Evolutionary conservation across 2,113 vertebrate species (phyloP), one percentile per base, ranked within the genome.

Genomic region (Acanthisitta chloris): DNA sequence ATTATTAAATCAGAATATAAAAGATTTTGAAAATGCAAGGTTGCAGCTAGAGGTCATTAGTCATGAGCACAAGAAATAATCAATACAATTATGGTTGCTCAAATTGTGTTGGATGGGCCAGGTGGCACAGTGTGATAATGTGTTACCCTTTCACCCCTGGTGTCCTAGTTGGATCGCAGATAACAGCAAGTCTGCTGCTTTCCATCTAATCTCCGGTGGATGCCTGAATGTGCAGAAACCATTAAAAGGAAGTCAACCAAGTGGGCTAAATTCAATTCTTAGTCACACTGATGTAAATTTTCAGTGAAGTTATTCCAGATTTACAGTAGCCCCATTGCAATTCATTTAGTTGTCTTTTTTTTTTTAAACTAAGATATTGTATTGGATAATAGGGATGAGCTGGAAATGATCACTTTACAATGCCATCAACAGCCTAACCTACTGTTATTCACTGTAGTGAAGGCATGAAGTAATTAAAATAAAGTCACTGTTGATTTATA

Each of bases 1-100:
- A 94, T 97, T 96, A 96, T 97, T 96, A 96, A 95, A 97, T 94
- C 92, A 94, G 88, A 92, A 92, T 93, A 71, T 93, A 92, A 88
- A 93, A 95, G 74, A 90, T 96, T 91, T 94, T 93, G 91, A 95
- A 97, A 96, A 96, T 86, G 93, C 94, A 95, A 94, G 95, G 84
- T 90, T 96, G 93, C 94, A 94, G 78, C 70, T 90, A 95, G 93
- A 92, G 96, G 92, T 95, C 92, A 96, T 97, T 97, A 95, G 93
- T 97, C 95, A 94, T 31, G 88, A 94, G 90, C 86, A 96, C 76
- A 87, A 97, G 76, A 95, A 95, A 69, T 85, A 92, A 97, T 96
- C 95, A 97, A 96, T 97, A 96, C 82, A 81, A 93, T 95, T 91
- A 94, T 90, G 78, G 92, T 77, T 90, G 88, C 79, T 94, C 54